Percentiles rank a stretch among this genome's conserved stretches.
Evolutionary conservation across 2,888 invertebrate species (phyloP).

Genomic region (Lasius platythorax): DNA sequence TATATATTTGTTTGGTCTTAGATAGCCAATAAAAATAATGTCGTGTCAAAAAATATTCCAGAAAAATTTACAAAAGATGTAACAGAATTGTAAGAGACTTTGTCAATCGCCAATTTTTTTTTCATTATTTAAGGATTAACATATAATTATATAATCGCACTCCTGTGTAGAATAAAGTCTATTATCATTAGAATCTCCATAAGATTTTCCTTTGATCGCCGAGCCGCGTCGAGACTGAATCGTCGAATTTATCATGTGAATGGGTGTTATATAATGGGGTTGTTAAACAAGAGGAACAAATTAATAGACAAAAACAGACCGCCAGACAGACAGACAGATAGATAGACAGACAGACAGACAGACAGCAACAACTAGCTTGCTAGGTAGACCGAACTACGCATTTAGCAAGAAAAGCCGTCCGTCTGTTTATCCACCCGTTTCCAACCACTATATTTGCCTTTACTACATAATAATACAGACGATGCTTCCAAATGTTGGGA

Average conservation of each 20-base stretch:
- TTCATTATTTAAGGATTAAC: not conserved
- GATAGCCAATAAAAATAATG: not conserved
- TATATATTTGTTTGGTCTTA: not conserved
- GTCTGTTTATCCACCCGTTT: constrained; percentile 81
- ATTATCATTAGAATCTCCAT: not conserved
- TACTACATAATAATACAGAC: constrained; percentile 17
- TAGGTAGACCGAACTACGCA: constrained; percentile 78
- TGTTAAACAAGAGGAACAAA: constrained; percentile 74
- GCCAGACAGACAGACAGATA: constrained; percentile 62
- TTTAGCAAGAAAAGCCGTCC: constrained; percentile 75
- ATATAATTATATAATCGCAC: not conserved
- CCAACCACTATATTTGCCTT: constrained; percentile 63
- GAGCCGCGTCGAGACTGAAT: constrained; percentile 64
- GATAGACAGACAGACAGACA: constrained; percentile 67
- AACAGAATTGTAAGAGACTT: not conserved
- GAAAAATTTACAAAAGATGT: not conserved
- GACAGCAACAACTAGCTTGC: constrained; percentile 84
- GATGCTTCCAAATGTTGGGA: constrained; percentile 6
- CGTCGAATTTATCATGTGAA: constrained; percentile 66
- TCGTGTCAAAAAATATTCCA: not conserved
- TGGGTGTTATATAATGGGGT: constrained; percentile 68
- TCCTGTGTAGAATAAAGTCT: not conserved
- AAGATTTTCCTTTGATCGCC: constrained; percentile 15
- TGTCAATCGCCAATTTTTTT: not conserved
- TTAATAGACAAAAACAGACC: constrained; percentile 72